phyloP scores from a whole-genome alignment of 2,113 vertebrate genomes.

The Donacobius atricapilla region DNA sequence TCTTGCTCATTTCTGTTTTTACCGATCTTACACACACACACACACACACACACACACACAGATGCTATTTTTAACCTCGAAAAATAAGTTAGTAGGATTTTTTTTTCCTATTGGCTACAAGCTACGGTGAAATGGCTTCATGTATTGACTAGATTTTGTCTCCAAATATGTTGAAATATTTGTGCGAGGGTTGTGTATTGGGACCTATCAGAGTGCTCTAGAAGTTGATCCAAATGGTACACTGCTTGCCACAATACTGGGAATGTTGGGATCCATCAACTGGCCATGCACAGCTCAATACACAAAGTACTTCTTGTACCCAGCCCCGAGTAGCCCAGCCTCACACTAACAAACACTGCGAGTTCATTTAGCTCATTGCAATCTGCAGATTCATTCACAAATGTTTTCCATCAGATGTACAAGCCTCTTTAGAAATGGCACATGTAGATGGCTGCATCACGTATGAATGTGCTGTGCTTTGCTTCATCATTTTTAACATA shows the following conservation, averaged over 20 bases:
- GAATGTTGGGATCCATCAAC: not conserved
- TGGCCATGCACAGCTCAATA: not conserved
- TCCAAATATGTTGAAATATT: constrained; percentile 30
- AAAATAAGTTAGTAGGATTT: not conserved
- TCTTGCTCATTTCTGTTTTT: constrained; percentile 48
- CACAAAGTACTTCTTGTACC: constrained; percentile 20
- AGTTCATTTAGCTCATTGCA: not conserved
- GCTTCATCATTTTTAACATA: not conserved
- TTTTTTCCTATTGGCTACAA: constrained; percentile 10
- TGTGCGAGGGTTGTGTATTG: constrained; percentile 21
- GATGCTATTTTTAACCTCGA: constrained; percentile 1
- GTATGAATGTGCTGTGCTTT: not conserved
- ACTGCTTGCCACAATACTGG: not conserved
- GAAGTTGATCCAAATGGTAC: not conserved
- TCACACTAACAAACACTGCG: not conserved
- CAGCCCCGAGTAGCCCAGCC: rapidly evolving
- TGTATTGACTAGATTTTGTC: constrained; percentile 15
- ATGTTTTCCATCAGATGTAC: not conserved
- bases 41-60: not conserved
- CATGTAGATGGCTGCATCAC: rapidly evolving
- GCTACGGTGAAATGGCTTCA: constrained; percentile 11
- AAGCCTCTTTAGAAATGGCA: not conserved
- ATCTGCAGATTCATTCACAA: not conserved
- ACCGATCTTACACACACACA: not conserved
- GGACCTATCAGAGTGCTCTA: not conserved